Evolutionary conservation across 2,888 invertebrate genomes (phyloP), one percentile per base, ranked within the genome.

Genomic region (Dicyrtomina minuta): DNA sequence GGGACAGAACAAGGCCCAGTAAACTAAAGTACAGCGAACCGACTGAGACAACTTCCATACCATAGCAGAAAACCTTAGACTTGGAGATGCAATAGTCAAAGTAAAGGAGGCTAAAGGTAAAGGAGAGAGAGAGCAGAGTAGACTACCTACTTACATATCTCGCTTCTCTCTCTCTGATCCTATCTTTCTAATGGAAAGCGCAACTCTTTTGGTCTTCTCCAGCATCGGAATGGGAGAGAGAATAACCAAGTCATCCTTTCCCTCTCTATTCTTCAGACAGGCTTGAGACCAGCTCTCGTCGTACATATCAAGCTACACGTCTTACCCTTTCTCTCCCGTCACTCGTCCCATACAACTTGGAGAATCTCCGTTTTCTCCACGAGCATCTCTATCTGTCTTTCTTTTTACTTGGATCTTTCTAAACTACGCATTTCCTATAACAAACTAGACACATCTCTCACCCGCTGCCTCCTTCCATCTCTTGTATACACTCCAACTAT

Each of bases 331-430:
- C 58, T 58, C 39, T 59, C 33, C 33, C 41, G 17, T 41, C 26
- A 33, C n/a, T 27, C 12, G 27, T 58, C n/a, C 39, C 33, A 33
- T 33, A 26, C n/a, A 33, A 13, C 33, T 59, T 20, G 24, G 44
- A 44, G 44, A 44, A 44, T 44, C 43, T 60, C 44, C 60, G 60
- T 60, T 43, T 44, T 24, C 44, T 43, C 1, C 60, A 13, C 24
- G 43, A 60, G 44, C 60, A 60, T 60, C 60, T 60, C 60, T 60
- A 60, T 60, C 43, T 60, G 60, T 41, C 41, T 44, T 20, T 60
- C 15, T 58, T 58, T 33, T 8, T 39, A 39, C 55, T 22, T 26
- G 55, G 55, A 55, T 55, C 26, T 24, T 55, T 55, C 33, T 39
- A 58, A 58, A 58, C 41, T 39, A 58, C 33, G 41, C 33, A 58